These are phyloP conservation scores for Bungarus multicinctus DNA, from an alignment of 2,113 vertebrate species.

Conservation along the genomic window DNA sequence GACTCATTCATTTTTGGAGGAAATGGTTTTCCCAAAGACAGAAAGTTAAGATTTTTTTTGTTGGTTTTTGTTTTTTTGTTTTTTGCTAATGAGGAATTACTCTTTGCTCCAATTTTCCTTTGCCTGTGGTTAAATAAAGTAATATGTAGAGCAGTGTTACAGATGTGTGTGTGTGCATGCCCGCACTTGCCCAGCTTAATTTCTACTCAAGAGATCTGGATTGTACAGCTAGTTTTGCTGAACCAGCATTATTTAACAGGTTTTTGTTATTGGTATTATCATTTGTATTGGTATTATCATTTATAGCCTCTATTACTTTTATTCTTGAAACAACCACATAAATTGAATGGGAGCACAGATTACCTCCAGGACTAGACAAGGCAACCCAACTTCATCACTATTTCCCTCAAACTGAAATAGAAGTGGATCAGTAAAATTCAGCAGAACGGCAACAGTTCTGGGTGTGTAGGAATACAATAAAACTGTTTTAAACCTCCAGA, in stretches of 20 bases:
- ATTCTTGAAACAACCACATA: not conserved
- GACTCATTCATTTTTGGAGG: constrained; percentile 14
- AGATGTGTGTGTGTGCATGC: not conserved
- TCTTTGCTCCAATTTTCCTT: not conserved
- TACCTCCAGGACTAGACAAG: not conserved
- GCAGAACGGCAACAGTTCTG: not conserved
- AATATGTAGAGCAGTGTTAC: constrained; percentile 10
- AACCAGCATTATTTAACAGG: not conserved
- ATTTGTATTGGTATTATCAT: not conserved
- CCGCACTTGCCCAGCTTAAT: not conserved
- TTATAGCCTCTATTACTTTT: not conserved
- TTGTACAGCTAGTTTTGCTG: not conserved
- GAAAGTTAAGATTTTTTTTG: not conserved
- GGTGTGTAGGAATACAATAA: not conserved
- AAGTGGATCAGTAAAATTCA: not conserved
- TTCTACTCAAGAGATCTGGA: not conserved
- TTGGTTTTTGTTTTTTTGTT: not conserved
- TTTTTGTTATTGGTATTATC: not conserved
- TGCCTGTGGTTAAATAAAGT: not conserved
- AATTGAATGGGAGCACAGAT: not conserved
- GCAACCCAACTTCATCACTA: not conserved
- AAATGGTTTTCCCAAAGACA: constrained; percentile 14
- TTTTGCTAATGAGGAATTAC: constrained; percentile 21
- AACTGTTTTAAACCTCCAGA: not conserved
- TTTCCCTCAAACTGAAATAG: not conserved